A percentile compares a stretch with the other conserved stretches of the same genome.
These are phyloP conservation scores for Xenentodon cancila DNA, from an alignment of 2,797 vertebrate species.

Conservation along the genomic window DNA sequence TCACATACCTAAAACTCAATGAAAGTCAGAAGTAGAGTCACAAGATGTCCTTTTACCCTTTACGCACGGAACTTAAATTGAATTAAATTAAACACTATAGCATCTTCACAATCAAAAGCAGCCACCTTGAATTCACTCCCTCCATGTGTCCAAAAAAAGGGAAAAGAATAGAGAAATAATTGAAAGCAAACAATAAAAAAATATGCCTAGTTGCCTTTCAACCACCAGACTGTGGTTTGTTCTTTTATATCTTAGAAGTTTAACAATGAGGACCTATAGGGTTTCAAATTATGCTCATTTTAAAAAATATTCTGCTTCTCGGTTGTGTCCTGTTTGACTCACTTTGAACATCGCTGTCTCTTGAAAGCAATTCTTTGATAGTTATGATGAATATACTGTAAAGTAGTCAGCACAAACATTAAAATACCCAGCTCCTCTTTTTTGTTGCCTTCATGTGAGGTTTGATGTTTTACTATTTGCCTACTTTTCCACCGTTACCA, in stretches of 20 bases:
- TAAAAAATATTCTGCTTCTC: constrained; percentile 50
- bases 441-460: constrained; percentile 32
- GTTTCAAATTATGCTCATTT: constrained; percentile 66
- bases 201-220: constrained; percentile 70
- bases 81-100: constrained; percentile 73
- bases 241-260: constrained; percentile 72
- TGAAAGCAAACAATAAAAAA: constrained; percentile 74
- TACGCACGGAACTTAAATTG: constrained; percentile 47
- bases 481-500: constrained; percentile 52
- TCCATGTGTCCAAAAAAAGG: constrained; percentile 54
- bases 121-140: constrained; percentile 64
- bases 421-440: constrained; percentile 23
- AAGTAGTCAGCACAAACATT: constrained; percentile 21
- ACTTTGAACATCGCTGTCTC: not conserved
- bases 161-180: constrained; percentile 58
- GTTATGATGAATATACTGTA: constrained; percentile 12
- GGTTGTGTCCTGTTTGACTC: constrained; percentile 55
- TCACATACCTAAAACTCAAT: constrained; percentile 46
- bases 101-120: constrained; percentile 66
- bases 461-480: constrained; percentile 53
- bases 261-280: constrained; percentile 54
- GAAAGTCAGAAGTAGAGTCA: constrained; percentile 60
- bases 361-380: constrained; percentile 37
- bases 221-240: constrained; percentile 76
- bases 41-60: constrained; percentile 59